Percentiles rank a stretch among this genome's conserved stretches.
Conservation (phyloP, 2,888 invertebrate genomes). For the Rhorus exstirpatorius region DNA sequence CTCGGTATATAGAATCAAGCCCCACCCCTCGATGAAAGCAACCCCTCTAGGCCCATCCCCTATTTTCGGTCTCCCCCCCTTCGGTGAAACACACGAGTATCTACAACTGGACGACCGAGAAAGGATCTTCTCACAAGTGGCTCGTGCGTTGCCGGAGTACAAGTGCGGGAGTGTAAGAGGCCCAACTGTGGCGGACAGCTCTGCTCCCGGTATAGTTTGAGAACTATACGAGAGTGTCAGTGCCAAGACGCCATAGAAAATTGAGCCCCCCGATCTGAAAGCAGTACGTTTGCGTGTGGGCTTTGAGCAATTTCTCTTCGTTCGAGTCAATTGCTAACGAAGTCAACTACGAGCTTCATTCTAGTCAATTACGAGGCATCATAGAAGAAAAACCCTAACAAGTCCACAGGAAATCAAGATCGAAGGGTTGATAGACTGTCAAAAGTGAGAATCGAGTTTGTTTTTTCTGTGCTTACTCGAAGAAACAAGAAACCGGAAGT, state of each 20-base stretch:
- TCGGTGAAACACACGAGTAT: constrained; percentile 73
- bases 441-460: too few species aligned
- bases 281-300: background rate
- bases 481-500: background rate
- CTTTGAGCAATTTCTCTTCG: constrained; percentile 17
- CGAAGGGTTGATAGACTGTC: background rate
- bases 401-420: background rate
- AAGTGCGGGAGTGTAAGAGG: constrained; percentile 43
- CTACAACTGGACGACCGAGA: constrained; percentile 50
- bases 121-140: constrained; percentile 66
- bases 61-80: constrained; percentile 75
- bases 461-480: background rate
- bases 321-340: too few species aligned
- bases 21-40: constrained; percentile 79
- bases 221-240: constrained; percentile 3
- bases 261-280: background rate
- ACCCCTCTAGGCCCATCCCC: constrained; percentile 70
- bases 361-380: constrained; percentile 29
- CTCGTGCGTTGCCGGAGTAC: constrained; percentile 66
- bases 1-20: constrained; percentile 71
- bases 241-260: constrained; percentile 28
- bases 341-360: too few species aligned
- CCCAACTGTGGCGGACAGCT: constrained; percentile 70
- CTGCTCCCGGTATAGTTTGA: constrained; percentile 46
- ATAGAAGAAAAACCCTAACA: background rate